These are phyloP conservation scores for Limnothrissa miodon DNA, from an alignment of 2,113 vertebrate genomes.

Conservation along the genomic window DNA sequence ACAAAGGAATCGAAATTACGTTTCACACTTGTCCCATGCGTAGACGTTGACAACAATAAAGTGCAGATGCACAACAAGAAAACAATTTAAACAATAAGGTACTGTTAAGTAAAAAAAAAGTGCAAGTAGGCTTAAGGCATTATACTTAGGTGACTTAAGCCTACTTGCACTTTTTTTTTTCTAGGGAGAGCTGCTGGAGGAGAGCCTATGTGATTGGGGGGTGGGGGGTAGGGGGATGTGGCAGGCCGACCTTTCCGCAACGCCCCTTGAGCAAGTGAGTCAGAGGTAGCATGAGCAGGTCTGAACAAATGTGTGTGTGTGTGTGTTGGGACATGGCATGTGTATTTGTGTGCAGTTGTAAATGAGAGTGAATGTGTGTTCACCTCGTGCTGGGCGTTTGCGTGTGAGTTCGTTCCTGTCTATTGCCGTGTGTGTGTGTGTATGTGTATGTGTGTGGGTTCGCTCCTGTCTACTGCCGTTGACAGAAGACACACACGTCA, in stretches of 20 bases:
- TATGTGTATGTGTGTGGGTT: neutral
- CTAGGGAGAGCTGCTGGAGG: too few relatives aligned
- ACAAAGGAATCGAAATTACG: too few relatives aligned
- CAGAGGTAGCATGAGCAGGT: slow-evolving; percentile 5
- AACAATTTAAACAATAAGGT: too few relatives aligned
- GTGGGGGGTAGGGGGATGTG: neutral
- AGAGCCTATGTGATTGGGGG: neutral
- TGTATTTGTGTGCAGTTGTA: neutral
- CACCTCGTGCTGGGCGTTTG: neutral
- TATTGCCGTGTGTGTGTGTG: neutral
- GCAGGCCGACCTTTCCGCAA: slow-evolving; percentile 29
- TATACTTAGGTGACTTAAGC: too few relatives aligned
- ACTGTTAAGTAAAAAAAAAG: too few relatives aligned
- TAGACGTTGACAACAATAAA: too few relatives aligned
- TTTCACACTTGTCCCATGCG: too few relatives aligned
- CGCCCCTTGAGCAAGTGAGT: slow-evolving; percentile 22
- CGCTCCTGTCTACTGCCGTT: neutral
- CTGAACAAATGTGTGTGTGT: neutral
- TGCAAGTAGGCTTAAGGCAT: too few relatives aligned
- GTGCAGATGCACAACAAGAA: too few relatives aligned
- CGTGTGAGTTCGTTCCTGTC: neutral
- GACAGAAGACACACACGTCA: slow-evolving; percentile 14
- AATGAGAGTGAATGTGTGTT: neutral
- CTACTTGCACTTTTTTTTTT: too few relatives aligned
- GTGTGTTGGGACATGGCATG: neutral